Percentiles rank a stretch among this genome's conserved stretches.
These are phyloP conservation scores for Apis florea DNA, from an alignment of 1,140 invertebrate genomes.

Conservation along the genomic window DNA sequence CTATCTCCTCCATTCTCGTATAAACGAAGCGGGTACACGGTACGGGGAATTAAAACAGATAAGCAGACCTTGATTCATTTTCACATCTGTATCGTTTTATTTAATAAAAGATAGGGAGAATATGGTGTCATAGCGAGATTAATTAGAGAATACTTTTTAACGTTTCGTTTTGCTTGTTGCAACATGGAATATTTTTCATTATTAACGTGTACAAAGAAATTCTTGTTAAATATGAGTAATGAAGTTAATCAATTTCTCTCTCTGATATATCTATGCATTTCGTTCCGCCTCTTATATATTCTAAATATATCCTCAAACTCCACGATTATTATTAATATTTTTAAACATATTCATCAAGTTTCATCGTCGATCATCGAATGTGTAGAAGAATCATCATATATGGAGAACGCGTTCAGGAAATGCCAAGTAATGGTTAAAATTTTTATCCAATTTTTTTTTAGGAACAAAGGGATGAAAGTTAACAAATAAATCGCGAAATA, in stretches of 20 bases:
- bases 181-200: not conserved
- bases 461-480: not conserved
- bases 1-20: not conserved
- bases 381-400: too few relatives aligned
- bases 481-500: not conserved
- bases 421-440: too few relatives aligned
- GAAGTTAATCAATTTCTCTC: not conserved
- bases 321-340: too few relatives aligned
- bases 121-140: not conserved
- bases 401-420: too few relatives aligned
- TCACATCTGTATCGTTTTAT: not conserved
- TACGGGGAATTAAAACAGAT: not conserved
- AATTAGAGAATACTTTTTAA: slow-evolving; percentile 2
- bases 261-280: not conserved
- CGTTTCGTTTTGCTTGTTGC: not conserved
- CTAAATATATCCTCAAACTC: too few relatives aligned
- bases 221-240: not conserved
- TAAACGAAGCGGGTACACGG: too few relatives aligned
- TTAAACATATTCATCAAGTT: too few relatives aligned
- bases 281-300: too few relatives aligned
- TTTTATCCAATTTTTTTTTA: too few relatives aligned
- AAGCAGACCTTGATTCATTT: not conserved
- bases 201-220: not conserved
- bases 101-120: not conserved
- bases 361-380: too few relatives aligned